Evolutionary conservation across 1,140 invertebrate genomes (phyloP).

Genomic region (Chironomus tepperi): DNA sequence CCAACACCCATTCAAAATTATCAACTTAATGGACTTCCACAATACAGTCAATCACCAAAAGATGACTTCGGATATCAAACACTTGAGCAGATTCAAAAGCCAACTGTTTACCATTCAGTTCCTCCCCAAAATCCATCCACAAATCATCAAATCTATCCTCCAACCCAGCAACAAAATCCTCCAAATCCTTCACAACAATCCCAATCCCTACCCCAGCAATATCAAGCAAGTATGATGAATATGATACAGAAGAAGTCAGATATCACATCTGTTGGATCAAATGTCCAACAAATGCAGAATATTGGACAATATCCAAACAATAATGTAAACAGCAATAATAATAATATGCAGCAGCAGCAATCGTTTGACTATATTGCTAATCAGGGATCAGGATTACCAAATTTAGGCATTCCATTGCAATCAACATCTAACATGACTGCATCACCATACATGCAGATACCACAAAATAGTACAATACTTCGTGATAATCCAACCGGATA

Average conservation of each 20-base stretch:
- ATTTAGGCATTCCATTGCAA: conserved; percentile 17
- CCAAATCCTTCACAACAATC: not conserved
- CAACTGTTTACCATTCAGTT: not conserved
- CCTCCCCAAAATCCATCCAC: not conserved
- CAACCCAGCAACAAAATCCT: not conserved
- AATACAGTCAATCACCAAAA: not conserved
- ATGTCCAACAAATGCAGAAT: not conserved
- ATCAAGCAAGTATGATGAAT: not conserved
- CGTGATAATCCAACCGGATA: not conserved
- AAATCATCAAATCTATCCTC: not conserved
- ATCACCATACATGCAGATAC: not conserved
- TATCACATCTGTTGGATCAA: not conserved
- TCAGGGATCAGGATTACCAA: conserved; percentile 15
- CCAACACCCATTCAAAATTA: not conserved
- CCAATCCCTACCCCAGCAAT: conserved; percentile 4
- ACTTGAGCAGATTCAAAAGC: conserved; percentile 2
- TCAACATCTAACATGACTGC: not conserved
- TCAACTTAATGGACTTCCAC: not conserved
- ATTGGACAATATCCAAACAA: not conserved
- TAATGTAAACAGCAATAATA: not conserved
- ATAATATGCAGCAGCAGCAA: conserved; percentile 17
- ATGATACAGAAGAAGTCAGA: conserved; percentile 10
- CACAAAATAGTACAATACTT: not conserved
- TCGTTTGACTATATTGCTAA: conserved; percentile 19
- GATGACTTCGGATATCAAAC: not conserved